Conservation (phyloP, 2,113 vertebrate genomes). For the Galeopterus variegatus region DNA sequence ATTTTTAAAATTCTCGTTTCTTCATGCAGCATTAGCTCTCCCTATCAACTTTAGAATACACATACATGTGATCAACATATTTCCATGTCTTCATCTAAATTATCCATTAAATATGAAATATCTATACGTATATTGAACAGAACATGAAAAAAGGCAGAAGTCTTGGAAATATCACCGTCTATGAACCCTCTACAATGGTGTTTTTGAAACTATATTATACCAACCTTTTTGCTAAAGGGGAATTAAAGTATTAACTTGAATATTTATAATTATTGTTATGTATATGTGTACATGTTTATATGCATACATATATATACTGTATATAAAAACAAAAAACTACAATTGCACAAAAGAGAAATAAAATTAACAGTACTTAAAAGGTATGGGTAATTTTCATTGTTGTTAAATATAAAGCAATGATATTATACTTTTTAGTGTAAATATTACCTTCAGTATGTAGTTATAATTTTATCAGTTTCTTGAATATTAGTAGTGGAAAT, state of each 20-base stretch:
- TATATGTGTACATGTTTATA: background rate
- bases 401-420: background rate
- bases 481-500: background rate
- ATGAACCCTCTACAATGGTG: background rate
- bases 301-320: background rate
- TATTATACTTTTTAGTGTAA: background rate
- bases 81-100: constrained; percentile 49
- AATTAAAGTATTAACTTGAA: constrained; percentile 8
- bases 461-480: background rate
- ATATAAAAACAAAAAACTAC: background rate
- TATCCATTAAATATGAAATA: constrained; percentile 56
- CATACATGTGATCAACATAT: constrained; percentile 4
- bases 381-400: background rate
- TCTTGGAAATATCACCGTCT: background rate
- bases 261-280: constrained; percentile 29
- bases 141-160: constrained; percentile 14
- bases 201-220: background rate
- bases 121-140: constrained; percentile 50
- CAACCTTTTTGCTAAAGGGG: background rate
- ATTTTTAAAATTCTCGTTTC: background rate
- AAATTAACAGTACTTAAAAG: background rate
- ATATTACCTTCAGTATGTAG: background rate
- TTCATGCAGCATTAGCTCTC: constrained; percentile 11
- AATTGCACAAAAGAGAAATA: background rate
- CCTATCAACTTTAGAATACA: background rate